These are phyloP conservation scores for Rhinolophus ferrumequinum DNA, from an alignment of 2,113 vertebrate species.

Conservation along the genomic window DNA sequence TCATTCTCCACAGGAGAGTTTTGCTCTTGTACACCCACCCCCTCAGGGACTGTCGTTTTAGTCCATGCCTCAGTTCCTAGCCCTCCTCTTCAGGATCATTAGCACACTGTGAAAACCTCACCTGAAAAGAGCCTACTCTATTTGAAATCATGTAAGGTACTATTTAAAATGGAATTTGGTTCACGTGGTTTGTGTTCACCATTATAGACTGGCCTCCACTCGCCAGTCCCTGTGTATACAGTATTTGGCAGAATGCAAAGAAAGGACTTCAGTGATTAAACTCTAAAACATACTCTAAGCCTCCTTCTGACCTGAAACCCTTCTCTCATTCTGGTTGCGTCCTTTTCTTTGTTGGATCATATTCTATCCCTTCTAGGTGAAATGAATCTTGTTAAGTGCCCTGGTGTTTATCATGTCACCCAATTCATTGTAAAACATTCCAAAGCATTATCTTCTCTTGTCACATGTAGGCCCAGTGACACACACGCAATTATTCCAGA, in stretches of 20 bases:
- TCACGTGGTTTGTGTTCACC: not conserved
- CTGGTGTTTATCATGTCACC: constrained; percentile 10
- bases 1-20: not conserved
- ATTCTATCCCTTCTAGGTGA: not conserved
- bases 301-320: not conserved
- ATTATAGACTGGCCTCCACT: not conserved
- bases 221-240: not conserved
- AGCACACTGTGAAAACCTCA: not conserved
- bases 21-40: fast-evolving
- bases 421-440: not conserved
- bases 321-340: not conserved
- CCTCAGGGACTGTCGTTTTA: too few relatives aligned
- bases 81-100: not conserved
- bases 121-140: not conserved
- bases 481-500: not conserved
- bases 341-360: constrained; percentile 6
- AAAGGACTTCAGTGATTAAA: not conserved
- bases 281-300: not conserved
- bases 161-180: constrained; percentile 40
- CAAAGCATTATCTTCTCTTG: constrained; percentile 27
- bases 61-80: not conserved
- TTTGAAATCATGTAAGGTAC: not conserved
- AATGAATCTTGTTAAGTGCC: not conserved
- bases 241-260: not conserved
- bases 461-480: not conserved